Conservation (phyloP, 2,113 vertebrate genomes). For the Perognathus longimembris region DNA sequence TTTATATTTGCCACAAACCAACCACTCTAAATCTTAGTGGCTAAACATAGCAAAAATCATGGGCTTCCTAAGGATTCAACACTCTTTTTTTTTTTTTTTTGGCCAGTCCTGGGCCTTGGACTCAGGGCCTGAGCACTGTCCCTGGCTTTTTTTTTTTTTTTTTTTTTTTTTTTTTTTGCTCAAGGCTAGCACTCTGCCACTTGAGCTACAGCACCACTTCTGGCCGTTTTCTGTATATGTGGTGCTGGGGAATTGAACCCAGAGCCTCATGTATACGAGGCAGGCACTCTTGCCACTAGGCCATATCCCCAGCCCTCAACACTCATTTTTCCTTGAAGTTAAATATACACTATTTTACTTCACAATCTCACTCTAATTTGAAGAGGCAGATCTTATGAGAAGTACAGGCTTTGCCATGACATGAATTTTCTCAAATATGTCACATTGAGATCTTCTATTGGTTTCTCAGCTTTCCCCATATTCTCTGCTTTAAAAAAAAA, state of each 20-base stretch:
- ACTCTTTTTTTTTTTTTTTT: no score
- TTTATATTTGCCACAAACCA: background rate
- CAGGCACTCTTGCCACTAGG: no score
- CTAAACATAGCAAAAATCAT: background rate
- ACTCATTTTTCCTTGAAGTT: background rate
- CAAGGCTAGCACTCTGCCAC: no score
- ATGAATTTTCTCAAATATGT: background rate
- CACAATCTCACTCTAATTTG: background rate
- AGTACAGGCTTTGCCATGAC: background rate
- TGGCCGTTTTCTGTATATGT: no score
- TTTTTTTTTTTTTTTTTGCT: no score
- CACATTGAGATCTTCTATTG: background rate
- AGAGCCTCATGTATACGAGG: no score
- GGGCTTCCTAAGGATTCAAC: background rate
- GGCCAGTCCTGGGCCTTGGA: no score
- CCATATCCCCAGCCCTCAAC: no score
- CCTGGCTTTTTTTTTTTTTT: no score
- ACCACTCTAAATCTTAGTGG: background rate
- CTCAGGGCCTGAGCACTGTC: no score
- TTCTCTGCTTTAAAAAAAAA: background rate
- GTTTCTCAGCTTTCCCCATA: background rate
- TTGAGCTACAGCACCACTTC: no score
- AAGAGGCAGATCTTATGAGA: background rate
- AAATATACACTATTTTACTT: background rate
- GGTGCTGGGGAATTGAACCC: no score